A percentile compares a stretch with the other conserved stretches of the same genome.
These are phyloP conservation scores for Ditylenchus dipsaci DNA, from an alignment of 1,140 invertebrate genomes.

Conservation along the genomic window DNA sequence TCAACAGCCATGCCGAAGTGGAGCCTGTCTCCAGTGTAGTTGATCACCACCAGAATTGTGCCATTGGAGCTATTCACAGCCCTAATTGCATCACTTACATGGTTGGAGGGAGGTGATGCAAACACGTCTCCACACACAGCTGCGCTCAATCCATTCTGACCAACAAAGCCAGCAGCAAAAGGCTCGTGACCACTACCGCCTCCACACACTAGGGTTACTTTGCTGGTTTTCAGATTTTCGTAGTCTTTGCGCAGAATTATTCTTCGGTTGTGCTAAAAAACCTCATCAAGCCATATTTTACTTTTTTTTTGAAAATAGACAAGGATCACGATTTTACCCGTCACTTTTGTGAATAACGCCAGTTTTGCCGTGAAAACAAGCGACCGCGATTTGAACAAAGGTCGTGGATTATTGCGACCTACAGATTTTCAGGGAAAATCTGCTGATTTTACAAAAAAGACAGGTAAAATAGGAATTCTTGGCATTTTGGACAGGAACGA, in stretches of 20 bases:
- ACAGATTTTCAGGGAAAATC: no score
- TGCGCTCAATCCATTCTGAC: slow-evolving; percentile 71
- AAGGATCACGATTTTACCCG: background rate
- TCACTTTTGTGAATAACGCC: no score
- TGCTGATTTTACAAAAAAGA: no score
- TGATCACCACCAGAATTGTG: slow-evolving; percentile 71
- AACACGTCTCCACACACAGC: slow-evolving; percentile 74
- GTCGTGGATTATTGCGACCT: background rate
- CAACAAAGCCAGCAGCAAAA: slow-evolving; percentile 72
- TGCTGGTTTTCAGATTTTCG: slow-evolving; percentile 61
- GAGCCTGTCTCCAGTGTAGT: slow-evolving; percentile 73
- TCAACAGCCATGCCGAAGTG: slow-evolving; percentile 67
- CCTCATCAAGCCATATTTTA: no score
- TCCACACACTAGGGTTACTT: slow-evolving; percentile 72
- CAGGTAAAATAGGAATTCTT: no score
- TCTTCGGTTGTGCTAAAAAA: slow-evolving; percentile 42
- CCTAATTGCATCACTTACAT: slow-evolving; percentile 68
- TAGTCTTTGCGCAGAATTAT: slow-evolving; percentile 65
- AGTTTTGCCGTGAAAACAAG: no score
- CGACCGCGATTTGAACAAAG: background rate
- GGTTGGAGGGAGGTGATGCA: slow-evolving; percentile 69
- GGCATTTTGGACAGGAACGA: no score
- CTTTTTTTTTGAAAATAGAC: background rate
- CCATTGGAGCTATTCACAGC: slow-evolving; percentile 65
- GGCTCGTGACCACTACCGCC: slow-evolving; percentile 82